Conservation (phyloP, 2,888 invertebrate genomes). For the Coenonympha arcania region DNA sequence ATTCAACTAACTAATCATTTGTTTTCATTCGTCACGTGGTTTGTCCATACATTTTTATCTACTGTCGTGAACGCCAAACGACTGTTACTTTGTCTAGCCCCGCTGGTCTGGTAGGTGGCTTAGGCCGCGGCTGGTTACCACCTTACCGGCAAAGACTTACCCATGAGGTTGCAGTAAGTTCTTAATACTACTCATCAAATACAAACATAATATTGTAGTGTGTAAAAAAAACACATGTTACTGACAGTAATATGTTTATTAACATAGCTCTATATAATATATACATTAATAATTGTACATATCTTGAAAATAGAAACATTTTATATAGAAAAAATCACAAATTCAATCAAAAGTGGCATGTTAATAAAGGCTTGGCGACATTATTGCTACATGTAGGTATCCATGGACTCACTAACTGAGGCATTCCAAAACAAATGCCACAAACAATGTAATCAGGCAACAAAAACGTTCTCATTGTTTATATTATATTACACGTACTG, state of each 20-base stretch:
- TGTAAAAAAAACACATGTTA: slow-evolving; percentile 32
- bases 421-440: slow-evolving; percentile 49
- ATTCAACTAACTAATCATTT: too few species aligned
- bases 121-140: too few species aligned
- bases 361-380: slow-evolving; percentile 53
- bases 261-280: slow-evolving; percentile 60
- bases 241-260: slow-evolving; percentile 71
- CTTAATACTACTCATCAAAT: too few species aligned
- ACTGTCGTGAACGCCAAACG: too few species aligned
- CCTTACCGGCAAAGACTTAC: too few species aligned
- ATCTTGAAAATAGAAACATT: slow-evolving; percentile 69
- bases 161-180: too few species aligned
- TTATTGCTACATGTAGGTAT: slow-evolving; percentile 41
- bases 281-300: slow-evolving; percentile 71
- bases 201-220: too few species aligned
- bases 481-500: slow-evolving; percentile 34
- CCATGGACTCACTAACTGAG: slow-evolving; percentile 34
- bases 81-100: too few species aligned
- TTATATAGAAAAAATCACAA: slow-evolving; percentile 63
- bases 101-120: too few species aligned
- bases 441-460: slow-evolving; percentile 45
- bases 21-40: too few species aligned
- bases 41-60: too few species aligned
- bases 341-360: slow-evolving; percentile 62
- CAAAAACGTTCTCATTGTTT: slow-evolving; percentile 47